Evolutionary conservation across 2,888 invertebrate species (phyloP).

Genomic region (Nudaria mundana): DNA sequence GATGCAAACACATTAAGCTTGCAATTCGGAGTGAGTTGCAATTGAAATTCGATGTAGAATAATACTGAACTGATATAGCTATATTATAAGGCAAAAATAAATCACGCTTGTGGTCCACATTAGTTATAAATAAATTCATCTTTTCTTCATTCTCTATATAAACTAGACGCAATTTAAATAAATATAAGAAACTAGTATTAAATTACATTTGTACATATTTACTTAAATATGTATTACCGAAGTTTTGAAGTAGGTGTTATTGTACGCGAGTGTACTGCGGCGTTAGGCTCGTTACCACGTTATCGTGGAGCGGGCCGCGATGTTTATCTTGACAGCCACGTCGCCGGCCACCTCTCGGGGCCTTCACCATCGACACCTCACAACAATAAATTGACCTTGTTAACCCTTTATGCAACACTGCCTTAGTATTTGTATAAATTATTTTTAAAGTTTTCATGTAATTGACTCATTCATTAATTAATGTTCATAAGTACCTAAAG

Average conservation of each 20-base stretch:
- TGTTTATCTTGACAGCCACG: slow-evolving; percentile 68
- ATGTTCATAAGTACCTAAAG: no score
- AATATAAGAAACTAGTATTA: background rate
- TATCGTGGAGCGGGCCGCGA: slow-evolving; percentile 57
- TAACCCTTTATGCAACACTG: slow-evolving; percentile 47
- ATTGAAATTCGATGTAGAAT: no score
- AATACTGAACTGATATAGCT: no score
- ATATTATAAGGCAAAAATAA: no score
- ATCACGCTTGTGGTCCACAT: no score
- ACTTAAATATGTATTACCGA: no score
- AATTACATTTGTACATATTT: background rate
- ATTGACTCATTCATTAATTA: slow-evolving; percentile 7
- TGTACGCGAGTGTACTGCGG: slow-evolving; percentile 50
- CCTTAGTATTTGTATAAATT: slow-evolving; percentile 33
- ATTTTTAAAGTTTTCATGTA: slow-evolving; percentile 9
- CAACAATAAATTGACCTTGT: slow-evolving; percentile 61
- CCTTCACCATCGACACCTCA: slow-evolving; percentile 66
- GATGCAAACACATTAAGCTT: no score
- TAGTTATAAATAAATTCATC: no score
- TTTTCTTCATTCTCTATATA: no score
- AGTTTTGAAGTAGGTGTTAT: no score
- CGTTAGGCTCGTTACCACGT: slow-evolving; percentile 66
- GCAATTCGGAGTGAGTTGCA: no score
- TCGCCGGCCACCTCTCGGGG: slow-evolving; percentile 60
- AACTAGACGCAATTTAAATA: background rate